Evolutionary conservation across 2,113 vertebrate genomes (phyloP), one percentile per base, ranked within the genome.

Genomic region (Cynoglossus semilaevis): DNA sequence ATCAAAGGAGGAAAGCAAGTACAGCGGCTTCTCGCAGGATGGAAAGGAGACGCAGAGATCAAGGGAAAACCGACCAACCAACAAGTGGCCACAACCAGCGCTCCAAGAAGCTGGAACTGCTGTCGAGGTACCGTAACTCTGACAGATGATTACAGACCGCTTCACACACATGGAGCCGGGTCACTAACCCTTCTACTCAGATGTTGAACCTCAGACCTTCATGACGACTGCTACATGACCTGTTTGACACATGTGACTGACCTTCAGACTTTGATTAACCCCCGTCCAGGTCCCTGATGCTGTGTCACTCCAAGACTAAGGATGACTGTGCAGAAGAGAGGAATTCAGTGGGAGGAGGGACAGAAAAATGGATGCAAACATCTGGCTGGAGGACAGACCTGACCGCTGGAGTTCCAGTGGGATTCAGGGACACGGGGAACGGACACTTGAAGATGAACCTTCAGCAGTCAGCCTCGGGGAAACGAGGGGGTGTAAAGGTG

Each of bases 231-330:
- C n/a, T 16, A 37, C 36, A n/a, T 5, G 3, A 50, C n/a, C 4
- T 37, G 14, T 16, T 38, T 22, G 18, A 8, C 5, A 6, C 15
- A n/a, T 35, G 41, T 37, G 42, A 50, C 9, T 40, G 18, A 67
- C 12, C 9, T 17, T 54, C 2, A 63, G 19, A 47, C 53, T 50
- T 16, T 36, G 2, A 9, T 19, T 15, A n/a, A 86, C 90, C 37
- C 72, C 37, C 72, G 51, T 92, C 92, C 19, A 92, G 94, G 46
- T 94, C 96, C 2, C 88, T 98, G 42, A 92, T 96, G 47, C 90
- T 97, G 37, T 98, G 96, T 61, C 91, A 92, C 9, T 88, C 92
- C 11, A 92, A 87, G 79, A 89, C 67, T 52, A 93, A 87, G 0
- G 95, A 97, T 0, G 95, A 95, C 0, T 72, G 90, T 54, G 90